A percentile compares a stretch with the other conserved stretches of the same genome.
phyloP scores from a whole-genome alignment of 2,797 vertebrate genomes.

The Microctenopoma lineatum region DNA sequence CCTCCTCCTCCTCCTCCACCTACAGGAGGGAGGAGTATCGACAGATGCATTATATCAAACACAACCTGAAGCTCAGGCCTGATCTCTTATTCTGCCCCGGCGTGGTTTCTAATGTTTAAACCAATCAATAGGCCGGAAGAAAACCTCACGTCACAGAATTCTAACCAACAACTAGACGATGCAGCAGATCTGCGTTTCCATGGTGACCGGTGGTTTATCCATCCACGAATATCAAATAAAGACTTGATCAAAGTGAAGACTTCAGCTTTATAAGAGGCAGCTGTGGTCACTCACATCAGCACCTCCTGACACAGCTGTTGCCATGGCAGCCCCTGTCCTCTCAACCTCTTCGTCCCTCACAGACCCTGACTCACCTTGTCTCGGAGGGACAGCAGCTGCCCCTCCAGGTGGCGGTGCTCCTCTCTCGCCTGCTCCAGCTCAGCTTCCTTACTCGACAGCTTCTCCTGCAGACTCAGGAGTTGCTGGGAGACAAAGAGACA shows the following conservation, averaged over 20 bases:
- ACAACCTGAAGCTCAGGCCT: neutral
- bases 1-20: neutral
- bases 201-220: too few species aligned
- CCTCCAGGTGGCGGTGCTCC: slow-evolving; percentile 85
- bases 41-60: slow-evolving; percentile 5
- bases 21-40: neutral
- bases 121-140: too few species aligned
- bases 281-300: too few species aligned
- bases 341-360: slow-evolving; percentile 16
- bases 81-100: neutral
- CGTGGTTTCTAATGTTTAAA: neutral
- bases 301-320: slow-evolving; percentile 26
- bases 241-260: too few species aligned
- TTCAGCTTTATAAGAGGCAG: too few species aligned
- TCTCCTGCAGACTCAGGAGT: slow-evolving; percentile 91
- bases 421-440: slow-evolving; percentile 93
- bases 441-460: slow-evolving; percentile 89
- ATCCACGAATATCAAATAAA: too few species aligned
- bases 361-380: slow-evolving; percentile 85
- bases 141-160: too few species aligned
- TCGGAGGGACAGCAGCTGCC: slow-evolving; percentile 85
- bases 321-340: slow-evolving; percentile 48
- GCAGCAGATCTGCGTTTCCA: too few species aligned
- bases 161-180: too few species aligned
- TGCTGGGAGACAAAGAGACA: slow-evolving; percentile 81